phyloP scores from a whole-genome alignment of 2,888 invertebrate species.

The Dastarcus helophoroides region DNA sequence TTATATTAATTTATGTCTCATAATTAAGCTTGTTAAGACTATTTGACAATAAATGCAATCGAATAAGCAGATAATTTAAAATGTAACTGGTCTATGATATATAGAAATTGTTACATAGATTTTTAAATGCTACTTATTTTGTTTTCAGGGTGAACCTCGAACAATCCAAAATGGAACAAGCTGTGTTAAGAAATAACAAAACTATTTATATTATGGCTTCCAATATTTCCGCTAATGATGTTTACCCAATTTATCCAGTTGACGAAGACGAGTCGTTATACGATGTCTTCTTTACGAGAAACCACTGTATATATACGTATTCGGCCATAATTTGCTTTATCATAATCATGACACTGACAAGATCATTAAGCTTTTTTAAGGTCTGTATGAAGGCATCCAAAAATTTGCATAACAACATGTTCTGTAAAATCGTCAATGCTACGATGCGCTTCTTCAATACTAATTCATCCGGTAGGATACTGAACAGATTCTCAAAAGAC shows the following conservation, averaged over 20 bases:
- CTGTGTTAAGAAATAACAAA: no score
- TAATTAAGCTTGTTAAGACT: slow-evolving; percentile 4
- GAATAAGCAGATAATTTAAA: no score
- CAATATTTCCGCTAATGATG: no score
- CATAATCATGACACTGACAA: slow-evolving; percentile 34
- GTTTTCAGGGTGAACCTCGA: slow-evolving; percentile 30
- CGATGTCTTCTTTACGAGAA: slow-evolving; percentile 12
- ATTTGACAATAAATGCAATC: slow-evolving; percentile 1
- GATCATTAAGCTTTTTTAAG: slow-evolving; percentile 42
- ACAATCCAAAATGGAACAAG: slow-evolving; percentile 18
- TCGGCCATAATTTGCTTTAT: slow-evolving; percentile 21
- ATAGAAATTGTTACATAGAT: no score
- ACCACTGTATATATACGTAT: slow-evolving; percentile 33
- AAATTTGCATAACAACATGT: slow-evolving; percentile 44
- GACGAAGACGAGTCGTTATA: slow-evolving; percentile 8
- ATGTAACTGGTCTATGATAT: no score
- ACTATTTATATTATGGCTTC: no score
- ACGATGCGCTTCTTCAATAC: slow-evolving; percentile 59
- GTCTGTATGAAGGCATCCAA: slow-evolving; percentile 44
- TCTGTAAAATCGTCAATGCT: slow-evolving; percentile 46
- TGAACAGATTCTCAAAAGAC: slow-evolving; percentile 65
- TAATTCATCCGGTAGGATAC: slow-evolving; percentile 51
- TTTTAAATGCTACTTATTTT: no score
- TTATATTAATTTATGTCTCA: slow-evolving; percentile 3
- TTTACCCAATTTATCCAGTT: slow-evolving; percentile 8